Evolutionary conservation across 2,113 vertebrate species (phyloP).

Genomic region (Sebastes schlegelii): DNA sequence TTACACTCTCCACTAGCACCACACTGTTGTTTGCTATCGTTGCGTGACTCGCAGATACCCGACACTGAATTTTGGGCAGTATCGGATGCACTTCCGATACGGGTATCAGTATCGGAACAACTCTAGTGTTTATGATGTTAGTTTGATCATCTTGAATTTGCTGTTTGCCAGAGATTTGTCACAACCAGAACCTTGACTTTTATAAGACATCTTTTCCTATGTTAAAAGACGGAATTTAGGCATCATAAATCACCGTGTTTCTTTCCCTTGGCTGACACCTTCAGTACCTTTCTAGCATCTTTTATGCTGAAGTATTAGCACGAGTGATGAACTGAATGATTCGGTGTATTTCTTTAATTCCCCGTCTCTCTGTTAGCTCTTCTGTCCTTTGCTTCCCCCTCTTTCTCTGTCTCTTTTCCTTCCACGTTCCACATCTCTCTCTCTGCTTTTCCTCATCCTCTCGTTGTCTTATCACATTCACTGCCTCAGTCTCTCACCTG

Average conservation of each 20-base stretch:
- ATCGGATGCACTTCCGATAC: too few species aligned
- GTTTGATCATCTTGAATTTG: not conserved
- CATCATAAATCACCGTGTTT: not conserved
- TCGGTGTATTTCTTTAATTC: constrained; percentile 12
- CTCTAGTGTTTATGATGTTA: not conserved
- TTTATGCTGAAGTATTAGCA: not conserved
- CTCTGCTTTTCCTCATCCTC: constrained; percentile 44
- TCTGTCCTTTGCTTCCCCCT: not conserved
- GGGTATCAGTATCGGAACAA: too few species aligned
- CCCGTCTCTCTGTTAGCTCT: not conserved
- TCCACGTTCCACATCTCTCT: constrained; percentile 11
- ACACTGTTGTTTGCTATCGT: too few species aligned
- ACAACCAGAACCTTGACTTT: not conserved
- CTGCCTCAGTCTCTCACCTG: constrained; percentile 59
- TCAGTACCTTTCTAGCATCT: not conserved
- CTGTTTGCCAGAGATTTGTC: constrained; percentile 4
- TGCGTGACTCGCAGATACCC: too few species aligned
- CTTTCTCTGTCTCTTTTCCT: not conserved
- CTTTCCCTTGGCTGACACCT: not conserved
- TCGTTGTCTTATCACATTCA: constrained; percentile 38
- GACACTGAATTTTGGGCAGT: too few species aligned
- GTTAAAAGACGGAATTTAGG: not conserved
- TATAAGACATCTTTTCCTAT: not conserved
- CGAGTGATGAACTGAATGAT: not conserved
- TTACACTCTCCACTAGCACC: too few species aligned